Base-by-base conservation (phyloP, 2,113 vertebrate species). In the Chauna torquata region DNA sequence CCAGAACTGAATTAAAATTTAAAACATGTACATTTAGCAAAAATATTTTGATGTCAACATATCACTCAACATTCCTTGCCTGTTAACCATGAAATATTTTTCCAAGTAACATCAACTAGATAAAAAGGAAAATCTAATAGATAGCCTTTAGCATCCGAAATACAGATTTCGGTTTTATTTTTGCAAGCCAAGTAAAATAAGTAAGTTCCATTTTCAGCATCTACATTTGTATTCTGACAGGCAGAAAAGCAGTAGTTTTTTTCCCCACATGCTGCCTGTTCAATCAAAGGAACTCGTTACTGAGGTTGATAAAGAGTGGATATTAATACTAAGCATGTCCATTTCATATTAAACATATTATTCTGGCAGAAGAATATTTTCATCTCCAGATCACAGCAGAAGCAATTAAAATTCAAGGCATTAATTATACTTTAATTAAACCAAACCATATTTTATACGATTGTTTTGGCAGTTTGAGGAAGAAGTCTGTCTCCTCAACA, bases 341-440 rank as follows among this genome's bases (percentile, higher is more conserved):
- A 52, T 92, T 95, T 91, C 90, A 50, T 72, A 64, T 82, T 75
- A 70, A 77, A 70, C 6, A 8, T 45, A 52, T 91, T 94, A 72
- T 88, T 95, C 92, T 92, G 89, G 86, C 78, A 79, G 71, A 90
- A 68, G 91, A 94, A 79, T 86, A 88, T 96, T 96, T 96, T 94
- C 93, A 76, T 90, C 78, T 96, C 38, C 78, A 88, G 45, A 95
- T 95, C 92, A 25, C 75, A 91, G 74, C 76, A 91, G 57, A 92
- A 95, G 71, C 77, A 78, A 97, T 97, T 97, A 91, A 91, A 94
- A 94, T 94, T 86, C 84, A 84, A 75, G 80, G 54, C 57, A 84
- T 87, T 96, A 86, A 95, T 96, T 97, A 87, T 58, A 74, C 45
- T 92, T 96, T 58, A 88, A 94, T 96, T 90, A 92, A 94, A 78